A percentile compares a stretch with the other conserved stretches of the same genome.
These are phyloP conservation scores for Oscheius onirici DNA, from an alignment of 2,888 invertebrate species.

Conservation along the genomic window DNA sequence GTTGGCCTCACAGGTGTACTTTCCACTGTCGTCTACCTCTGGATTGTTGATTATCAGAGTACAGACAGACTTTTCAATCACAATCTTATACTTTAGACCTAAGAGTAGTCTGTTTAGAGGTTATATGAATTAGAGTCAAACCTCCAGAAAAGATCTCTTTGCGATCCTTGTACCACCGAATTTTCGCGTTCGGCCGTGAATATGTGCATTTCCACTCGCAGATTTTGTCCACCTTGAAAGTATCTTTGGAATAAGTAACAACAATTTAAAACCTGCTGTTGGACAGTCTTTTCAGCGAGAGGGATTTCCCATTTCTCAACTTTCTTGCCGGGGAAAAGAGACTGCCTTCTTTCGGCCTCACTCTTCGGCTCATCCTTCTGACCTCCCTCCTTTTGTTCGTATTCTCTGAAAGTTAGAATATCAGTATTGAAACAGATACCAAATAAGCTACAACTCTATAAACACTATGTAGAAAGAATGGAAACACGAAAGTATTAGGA, in stretches of 20 bases:
- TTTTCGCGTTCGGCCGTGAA: slow-evolving; percentile 85
- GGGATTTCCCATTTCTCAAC: slow-evolving; percentile 69
- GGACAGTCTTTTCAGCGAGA: slow-evolving; percentile 61
- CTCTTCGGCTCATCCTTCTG: slow-evolving; percentile 41
- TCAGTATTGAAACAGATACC: neutral
- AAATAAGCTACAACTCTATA: neutral
- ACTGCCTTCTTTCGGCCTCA: slow-evolving; percentile 58
- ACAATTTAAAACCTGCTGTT: slow-evolving; percentile 64
- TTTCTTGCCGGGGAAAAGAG: slow-evolving; percentile 68
- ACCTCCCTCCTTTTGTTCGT: slow-evolving; percentile 22
- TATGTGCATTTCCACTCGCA: slow-evolving; percentile 92
- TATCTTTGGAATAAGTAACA: neutral
- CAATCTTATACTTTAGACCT: slow-evolving; percentile 93
- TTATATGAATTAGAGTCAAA: too few relatives aligned
- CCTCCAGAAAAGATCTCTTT: slow-evolving; percentile 71
- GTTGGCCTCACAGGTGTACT: slow-evolving; percentile 93
- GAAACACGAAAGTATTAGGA: slow-evolving; percentile 10
- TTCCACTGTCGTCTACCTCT: slow-evolving; percentile 92
- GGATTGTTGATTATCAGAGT: slow-evolving; percentile 88
- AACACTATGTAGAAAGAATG: neutral
- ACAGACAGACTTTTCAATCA: slow-evolving; percentile 89
- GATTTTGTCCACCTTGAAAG: slow-evolving; percentile 85
- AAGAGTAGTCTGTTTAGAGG: too few relatives aligned
- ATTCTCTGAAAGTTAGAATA: slow-evolving; percentile 30
- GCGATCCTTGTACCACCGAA: slow-evolving; percentile 72